These are phyloP conservation scores for Archips xylosteana DNA, from an alignment of 2,888 invertebrate species.

Conservation along the genomic window DNA sequence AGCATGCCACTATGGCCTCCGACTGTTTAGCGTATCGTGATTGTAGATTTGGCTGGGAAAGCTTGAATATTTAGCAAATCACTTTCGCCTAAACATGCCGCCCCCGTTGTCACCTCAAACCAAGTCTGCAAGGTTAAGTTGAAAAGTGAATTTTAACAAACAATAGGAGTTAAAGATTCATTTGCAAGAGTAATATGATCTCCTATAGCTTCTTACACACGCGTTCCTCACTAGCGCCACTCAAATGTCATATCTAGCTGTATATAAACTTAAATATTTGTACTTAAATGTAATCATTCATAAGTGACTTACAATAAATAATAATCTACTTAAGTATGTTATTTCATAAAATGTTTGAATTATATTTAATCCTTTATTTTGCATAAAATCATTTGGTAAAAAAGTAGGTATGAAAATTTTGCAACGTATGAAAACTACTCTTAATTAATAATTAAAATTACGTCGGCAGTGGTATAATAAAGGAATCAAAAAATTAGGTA, in stretches of 20 bases:
- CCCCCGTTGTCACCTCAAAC: too few species aligned
- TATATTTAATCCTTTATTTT: neutral
- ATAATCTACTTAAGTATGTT: neutral
- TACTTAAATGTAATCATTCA: neutral
- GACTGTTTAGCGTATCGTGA: neutral
- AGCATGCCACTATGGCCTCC: neutral
- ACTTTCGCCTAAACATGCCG: too few species aligned
- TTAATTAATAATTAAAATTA: slow-evolving; percentile 14
- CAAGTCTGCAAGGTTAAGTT: neutral
- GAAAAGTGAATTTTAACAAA: neutral
- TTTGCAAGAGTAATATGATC: neutral
- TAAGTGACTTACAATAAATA: slow-evolving; percentile 10
- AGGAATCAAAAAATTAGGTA: neutral
- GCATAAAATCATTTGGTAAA: slow-evolving; percentile 33
- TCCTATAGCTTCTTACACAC: neutral
- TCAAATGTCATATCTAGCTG: neutral
- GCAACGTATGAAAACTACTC: slow-evolving; percentile 39
- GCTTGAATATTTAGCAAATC: too few species aligned
- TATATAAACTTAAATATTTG: neutral
- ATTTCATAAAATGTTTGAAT: slow-evolving; percentile 27
- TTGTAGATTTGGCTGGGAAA: neutral
- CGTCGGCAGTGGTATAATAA: slow-evolving; percentile 31
- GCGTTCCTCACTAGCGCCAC: neutral
- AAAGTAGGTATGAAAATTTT: slow-evolving; percentile 33
- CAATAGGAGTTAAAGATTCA: neutral